Percentiles rank a stretch among this genome's conserved stretches.
These are phyloP conservation scores for Flexamia atlantica DNA, from an alignment of 2,888 invertebrate genomes.

Conservation along the genomic window DNA sequence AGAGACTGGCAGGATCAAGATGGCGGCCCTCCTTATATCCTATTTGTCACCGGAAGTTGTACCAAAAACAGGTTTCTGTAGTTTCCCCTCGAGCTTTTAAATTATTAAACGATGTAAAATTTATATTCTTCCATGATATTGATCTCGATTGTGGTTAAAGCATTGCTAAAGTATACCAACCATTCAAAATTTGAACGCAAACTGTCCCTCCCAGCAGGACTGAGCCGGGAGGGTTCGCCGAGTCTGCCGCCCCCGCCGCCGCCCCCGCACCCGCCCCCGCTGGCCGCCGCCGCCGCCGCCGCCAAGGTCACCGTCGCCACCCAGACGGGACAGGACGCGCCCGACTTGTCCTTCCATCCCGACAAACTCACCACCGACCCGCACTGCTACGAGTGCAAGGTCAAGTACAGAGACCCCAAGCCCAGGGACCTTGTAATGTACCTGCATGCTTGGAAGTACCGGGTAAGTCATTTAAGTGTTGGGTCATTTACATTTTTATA, in stretches of 20 bases:
- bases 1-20: no score
- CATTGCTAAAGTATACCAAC: no score
- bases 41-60: no score
- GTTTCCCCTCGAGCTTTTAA: no score
- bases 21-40: no score
- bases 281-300: constrained; percentile 60
- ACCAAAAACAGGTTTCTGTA: no score
- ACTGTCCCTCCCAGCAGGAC: constrained; percentile 72
- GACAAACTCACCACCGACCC: constrained; percentile 89
- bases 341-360: constrained; percentile 81
- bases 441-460: constrained; percentile 96
- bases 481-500: no score
- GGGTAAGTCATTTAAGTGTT: no score
- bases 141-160: no score
- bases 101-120: no score
- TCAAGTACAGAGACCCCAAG: constrained; percentile 93
- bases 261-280: constrained; percentile 68
- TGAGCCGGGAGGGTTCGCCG: constrained; percentile 84
- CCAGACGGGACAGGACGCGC: constrained; percentile 89
- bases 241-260: constrained; percentile 78
- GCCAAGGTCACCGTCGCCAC: constrained; percentile 88
- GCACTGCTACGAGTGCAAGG: constrained; percentile 96
- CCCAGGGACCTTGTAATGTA: constrained; percentile 97
- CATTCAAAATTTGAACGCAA: no score
- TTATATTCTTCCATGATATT: no score